phyloP scores from a whole-genome alignment of 2,113 vertebrate species.

The Catharus bicknelli region DNA sequence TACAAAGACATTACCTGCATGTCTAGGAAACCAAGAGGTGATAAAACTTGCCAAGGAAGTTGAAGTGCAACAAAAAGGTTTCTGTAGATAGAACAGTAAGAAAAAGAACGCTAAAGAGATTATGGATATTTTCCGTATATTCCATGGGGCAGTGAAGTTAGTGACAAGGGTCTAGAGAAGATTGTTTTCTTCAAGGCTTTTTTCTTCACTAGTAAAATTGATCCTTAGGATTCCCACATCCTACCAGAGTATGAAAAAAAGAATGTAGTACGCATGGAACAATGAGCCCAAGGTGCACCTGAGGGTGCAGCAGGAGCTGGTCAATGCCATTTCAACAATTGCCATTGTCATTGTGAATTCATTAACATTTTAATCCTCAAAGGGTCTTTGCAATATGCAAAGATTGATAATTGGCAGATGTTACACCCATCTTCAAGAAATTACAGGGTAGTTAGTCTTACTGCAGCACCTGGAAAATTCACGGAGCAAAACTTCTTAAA shows the following conservation, averaged over 20 bases:
- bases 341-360: neutral
- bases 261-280: neutral
- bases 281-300: neutral
- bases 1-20: neutral
- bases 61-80: neutral
- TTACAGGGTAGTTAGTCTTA: neutral
- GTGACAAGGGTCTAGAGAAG: neutral
- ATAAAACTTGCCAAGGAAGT: neutral
- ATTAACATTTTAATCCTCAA: neutral
- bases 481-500: neutral
- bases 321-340: neutral
- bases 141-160: rapidly evolving
- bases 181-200: neutral
- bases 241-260: neutral
- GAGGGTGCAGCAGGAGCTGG: neutral
- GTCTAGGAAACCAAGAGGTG: neutral
- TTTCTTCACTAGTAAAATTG: neutral
- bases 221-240: neutral
- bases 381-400: neutral
- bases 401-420: neutral
- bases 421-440: neutral
- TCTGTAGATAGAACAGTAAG: neutral
- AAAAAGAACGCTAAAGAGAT: neutral
- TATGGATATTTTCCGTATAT: no score
- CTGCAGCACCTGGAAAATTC: neutral